Base-by-base conservation (phyloP, 2,888 invertebrate species). In the Hirtodrosophila histrioides region DNA sequence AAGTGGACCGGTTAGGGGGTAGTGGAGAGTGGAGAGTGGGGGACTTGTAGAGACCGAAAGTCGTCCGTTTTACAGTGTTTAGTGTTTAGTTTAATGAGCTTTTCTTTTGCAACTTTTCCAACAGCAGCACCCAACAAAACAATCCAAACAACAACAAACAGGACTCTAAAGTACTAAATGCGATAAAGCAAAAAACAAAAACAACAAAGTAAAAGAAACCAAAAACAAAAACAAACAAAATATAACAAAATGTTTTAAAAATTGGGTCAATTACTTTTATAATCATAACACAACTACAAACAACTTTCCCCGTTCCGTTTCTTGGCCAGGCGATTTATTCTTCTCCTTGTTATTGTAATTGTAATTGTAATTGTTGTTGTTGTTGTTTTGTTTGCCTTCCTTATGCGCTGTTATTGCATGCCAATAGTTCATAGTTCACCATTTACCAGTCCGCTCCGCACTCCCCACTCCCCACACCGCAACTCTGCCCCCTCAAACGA, bases 81-180 rank as follows among this genome's bases (percentile, higher is more conserved):
- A 72, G 67, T 81, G 82, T 82, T 78, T 75, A 78, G 73, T 81
- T 78, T 73, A 81, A 81, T 85, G 85, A 85, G 81, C 78, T 72
- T 84, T 78, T 73, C 61, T 77, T 64, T 76, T 55, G 67, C 67
- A 39, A 56, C 56, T 64, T 58, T 79, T 56, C 44, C 7, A 4
- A 31, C n/a, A n/a, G 17, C 17, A 17, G 17, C 17, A 17, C 17
- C 17, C 17, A 17, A 17, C 17, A 1, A 17, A 17, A 17, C 17
- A 17, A 17, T 17, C 17, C 17, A 27, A 27, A 5, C 27, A 53
- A 41, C 44, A 40, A 24, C 33, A 33, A 37, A 37, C 17, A 17
- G 17, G 17, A 17, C 17, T 17, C 17, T 17, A 17, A 1, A 17
- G 17, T 17, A 17, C 17, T 17, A 17, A 17, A 17, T 17, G 17